Conservation (phyloP, 1,140 invertebrate species). For the Phenacoccus solenopsis region DNA sequence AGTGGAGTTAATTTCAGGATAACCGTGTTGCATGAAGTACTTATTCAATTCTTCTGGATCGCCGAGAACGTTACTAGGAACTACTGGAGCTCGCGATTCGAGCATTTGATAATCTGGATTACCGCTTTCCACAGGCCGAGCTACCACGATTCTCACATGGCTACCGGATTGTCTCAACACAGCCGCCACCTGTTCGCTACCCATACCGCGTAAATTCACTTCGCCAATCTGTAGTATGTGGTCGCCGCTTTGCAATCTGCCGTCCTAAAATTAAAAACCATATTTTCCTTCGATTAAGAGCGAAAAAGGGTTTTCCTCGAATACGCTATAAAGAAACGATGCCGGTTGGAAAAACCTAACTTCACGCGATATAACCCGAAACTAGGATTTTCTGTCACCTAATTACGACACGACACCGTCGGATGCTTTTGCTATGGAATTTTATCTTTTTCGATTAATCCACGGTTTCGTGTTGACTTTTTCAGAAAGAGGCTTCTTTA, state of each 20-base stretch:
- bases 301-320: no score
- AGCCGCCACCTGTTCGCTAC: slow-evolving; percentile 83
- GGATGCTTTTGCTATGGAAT: no score
- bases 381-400: no score
- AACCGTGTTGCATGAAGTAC: slow-evolving; percentile 67
- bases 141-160: slow-evolving; percentile 78
- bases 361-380: no score
- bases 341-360: no score
- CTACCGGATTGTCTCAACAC: slow-evolving; percentile 77
- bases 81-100: slow-evolving; percentile 61
- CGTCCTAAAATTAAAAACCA: slow-evolving; percentile 44
- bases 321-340: no score
- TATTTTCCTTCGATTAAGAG: no score
- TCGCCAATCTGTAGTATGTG: slow-evolving; percentile 90
- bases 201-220: slow-evolving; percentile 80
- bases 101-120: slow-evolving; percentile 48
- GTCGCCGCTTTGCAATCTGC: slow-evolving; percentile 76
- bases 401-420: no score
- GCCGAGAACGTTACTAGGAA: slow-evolving; percentile 67
- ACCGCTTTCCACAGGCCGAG: slow-evolving; percentile 64
- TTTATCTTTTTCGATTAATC: no score
- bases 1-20: slow-evolving; percentile 28
- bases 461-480: no score
- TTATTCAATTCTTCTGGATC: slow-evolving; percentile 75
- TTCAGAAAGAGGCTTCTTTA: no score